Evolutionary conservation across 2,888 invertebrate genomes (phyloP).

Genomic region (Drosophila paramelanica): DNA sequence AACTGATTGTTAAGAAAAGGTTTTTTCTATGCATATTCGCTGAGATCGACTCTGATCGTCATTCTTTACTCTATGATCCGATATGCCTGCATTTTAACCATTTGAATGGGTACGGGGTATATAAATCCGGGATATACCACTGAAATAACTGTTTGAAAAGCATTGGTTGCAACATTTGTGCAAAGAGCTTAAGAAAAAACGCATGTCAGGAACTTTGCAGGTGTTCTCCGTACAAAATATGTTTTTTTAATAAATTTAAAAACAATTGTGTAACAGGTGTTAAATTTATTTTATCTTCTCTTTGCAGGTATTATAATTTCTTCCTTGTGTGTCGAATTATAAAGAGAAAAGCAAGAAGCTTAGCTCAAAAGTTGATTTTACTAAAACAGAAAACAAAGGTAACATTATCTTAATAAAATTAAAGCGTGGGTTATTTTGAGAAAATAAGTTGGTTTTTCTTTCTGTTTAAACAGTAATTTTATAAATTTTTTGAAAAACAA

Average conservation of each 20-base stretch:
- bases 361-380: neutral
- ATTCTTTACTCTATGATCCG: too few species aligned
- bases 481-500: too few species aligned
- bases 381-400: neutral
- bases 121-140: too few species aligned
- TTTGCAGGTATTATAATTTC: neutral
- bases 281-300: neutral
- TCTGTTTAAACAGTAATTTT: too few species aligned
- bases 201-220: conserved; percentile 1
- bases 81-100: too few species aligned
- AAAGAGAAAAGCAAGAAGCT: neutral
- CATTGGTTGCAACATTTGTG: neutral
- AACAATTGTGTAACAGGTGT: neutral
- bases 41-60: too few species aligned
- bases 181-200: neutral
- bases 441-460: too few species aligned
- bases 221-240: neutral
- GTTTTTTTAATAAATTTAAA: neutral
- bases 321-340: neutral
- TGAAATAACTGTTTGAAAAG: neutral
- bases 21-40: too few species aligned
- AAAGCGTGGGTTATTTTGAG: too few species aligned
- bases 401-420: neutral
- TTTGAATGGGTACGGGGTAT: too few species aligned
- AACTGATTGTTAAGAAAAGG: too few species aligned